Evolutionary conservation across 2,888 invertebrate species (phyloP).

Genomic region (Pyralis farinalis): DNA sequence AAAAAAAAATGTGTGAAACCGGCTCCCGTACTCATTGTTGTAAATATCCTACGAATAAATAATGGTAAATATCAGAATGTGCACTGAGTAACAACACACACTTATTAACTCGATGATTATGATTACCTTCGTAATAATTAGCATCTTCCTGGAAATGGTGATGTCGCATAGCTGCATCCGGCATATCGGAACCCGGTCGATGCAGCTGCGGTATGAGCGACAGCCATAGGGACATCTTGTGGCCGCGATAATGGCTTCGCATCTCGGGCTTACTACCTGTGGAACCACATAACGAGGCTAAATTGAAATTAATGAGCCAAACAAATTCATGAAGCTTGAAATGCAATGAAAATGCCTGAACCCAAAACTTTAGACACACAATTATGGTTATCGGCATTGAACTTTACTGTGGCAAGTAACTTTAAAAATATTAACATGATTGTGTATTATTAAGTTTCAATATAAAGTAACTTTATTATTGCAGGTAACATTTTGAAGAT

Average conservation of each 20-base stretch:
- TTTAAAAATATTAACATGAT: constrained; percentile 12
- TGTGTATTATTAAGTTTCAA: neutral
- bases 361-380: constrained; percentile 52
- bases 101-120: too few species aligned
- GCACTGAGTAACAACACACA: too few species aligned
- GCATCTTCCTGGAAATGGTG: constrained; percentile 93
- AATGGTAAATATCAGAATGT: too few species aligned
- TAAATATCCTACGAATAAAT: too few species aligned
- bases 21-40: too few species aligned
- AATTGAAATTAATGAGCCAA: constrained; percentile 47
- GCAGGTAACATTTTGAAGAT: neutral
- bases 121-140: constrained; percentile 88
- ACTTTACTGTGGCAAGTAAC: constrained; percentile 17
- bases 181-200: constrained; percentile 86
- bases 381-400: constrained; percentile 22
- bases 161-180: constrained; percentile 92
- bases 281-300: constrained; percentile 16
- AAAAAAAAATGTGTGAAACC: too few species aligned
- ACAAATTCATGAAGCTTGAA: constrained; percentile 27
- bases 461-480: neutral
- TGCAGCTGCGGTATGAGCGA: constrained; percentile 95
- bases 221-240: constrained; percentile 96
- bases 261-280: constrained; percentile 87
- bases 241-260: constrained; percentile 95
- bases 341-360: constrained; percentile 21